Evolutionary conservation across 2,888 invertebrate genomes (phyloP).

Genomic region (Rugalucina vietnamica): DNA sequence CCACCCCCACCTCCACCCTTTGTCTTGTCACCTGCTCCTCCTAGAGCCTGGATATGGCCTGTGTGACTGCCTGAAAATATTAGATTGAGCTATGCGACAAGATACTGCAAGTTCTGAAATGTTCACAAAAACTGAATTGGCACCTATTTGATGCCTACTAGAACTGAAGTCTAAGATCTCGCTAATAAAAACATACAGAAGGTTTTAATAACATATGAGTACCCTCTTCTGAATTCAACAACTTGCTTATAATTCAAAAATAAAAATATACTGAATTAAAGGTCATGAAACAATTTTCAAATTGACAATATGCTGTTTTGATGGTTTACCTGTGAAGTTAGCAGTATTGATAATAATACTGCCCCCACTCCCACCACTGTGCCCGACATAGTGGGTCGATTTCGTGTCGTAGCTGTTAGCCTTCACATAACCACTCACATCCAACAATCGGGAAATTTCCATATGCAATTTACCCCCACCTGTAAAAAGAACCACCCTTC

Average conservation of each 20-base stretch:
- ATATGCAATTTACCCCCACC: conserved; percentile 71
- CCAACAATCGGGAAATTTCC: conserved; percentile 58
- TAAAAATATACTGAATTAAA: too few relatives aligned
- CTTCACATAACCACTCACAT: conserved; percentile 70
- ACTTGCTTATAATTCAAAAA: too few relatives aligned
- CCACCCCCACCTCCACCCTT: conserved; percentile 73
- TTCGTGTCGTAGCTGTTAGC: conserved; percentile 65
- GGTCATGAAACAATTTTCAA: too few relatives aligned
- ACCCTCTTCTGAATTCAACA: too few relatives aligned
- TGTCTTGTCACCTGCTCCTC: conserved; percentile 65
- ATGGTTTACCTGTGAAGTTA: conserved; percentile 69
- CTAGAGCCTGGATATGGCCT: conserved; percentile 72
- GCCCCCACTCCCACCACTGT: conserved; percentile 75
- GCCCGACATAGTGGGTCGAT: conserved; percentile 40
- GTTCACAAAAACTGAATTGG: too few relatives aligned
- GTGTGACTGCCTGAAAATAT: conserved; percentile 75
- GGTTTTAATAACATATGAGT: too few relatives aligned
- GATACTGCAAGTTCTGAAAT: too few relatives aligned
- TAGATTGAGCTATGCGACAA: too few relatives aligned
- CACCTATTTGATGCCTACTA: too few relatives aligned
- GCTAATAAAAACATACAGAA: too few relatives aligned
- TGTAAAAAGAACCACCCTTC: conserved; percentile 2
- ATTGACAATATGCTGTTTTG: too few relatives aligned
- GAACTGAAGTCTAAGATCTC: too few relatives aligned
- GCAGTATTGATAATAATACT: conserved; percentile 68